A percentile compares a stretch with the other conserved stretches of the same genome.
These are phyloP conservation scores for Caradrina kadenii DNA, from an alignment of 2,888 invertebrate species.

Conservation along the genomic window DNA sequence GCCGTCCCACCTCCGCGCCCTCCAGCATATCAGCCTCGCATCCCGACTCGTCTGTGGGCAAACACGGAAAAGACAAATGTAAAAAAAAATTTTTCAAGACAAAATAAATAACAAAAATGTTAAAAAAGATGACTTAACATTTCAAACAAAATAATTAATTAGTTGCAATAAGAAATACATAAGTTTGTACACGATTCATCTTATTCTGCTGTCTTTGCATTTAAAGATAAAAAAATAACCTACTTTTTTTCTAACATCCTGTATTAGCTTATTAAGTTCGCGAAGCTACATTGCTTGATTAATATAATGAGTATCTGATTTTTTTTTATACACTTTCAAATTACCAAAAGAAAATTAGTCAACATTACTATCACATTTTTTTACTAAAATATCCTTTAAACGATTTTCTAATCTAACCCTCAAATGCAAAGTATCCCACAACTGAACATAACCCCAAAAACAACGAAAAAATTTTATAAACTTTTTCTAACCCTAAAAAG, in stretches of 20 bases:
- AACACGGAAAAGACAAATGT: conserved; percentile 16
- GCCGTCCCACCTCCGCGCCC: conserved; percentile 92
- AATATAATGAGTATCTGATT: too few relatives aligned
- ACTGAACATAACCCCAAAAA: not conserved
- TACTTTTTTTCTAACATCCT: too few relatives aligned
- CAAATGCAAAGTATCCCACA: not conserved
- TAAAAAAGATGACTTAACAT: too few relatives aligned
- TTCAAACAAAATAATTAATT: too few relatives aligned
- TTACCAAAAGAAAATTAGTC: not conserved
- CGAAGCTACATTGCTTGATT: too few relatives aligned
- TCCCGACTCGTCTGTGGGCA: conserved; percentile 93
- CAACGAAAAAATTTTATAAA: not conserved
- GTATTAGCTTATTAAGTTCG: too few relatives aligned
- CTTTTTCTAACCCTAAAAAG: conserved; percentile 39
- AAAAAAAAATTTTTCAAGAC: not conserved
- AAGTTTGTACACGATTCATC: too few relatives aligned
- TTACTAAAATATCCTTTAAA: not conserved
- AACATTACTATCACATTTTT: not conserved
- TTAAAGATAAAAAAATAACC: too few relatives aligned
- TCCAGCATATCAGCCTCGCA: conserved; percentile 96
- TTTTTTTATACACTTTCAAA: not conserved
- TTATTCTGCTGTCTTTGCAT: too few relatives aligned
- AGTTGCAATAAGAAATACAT: too few relatives aligned
- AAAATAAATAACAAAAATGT: not conserved
- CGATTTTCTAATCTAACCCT: not conserved